These are phyloP conservation scores for Lepilemur septentrionalis DNA, from an alignment of 2,797 vertebrate species.

Conservation along the genomic window DNA sequence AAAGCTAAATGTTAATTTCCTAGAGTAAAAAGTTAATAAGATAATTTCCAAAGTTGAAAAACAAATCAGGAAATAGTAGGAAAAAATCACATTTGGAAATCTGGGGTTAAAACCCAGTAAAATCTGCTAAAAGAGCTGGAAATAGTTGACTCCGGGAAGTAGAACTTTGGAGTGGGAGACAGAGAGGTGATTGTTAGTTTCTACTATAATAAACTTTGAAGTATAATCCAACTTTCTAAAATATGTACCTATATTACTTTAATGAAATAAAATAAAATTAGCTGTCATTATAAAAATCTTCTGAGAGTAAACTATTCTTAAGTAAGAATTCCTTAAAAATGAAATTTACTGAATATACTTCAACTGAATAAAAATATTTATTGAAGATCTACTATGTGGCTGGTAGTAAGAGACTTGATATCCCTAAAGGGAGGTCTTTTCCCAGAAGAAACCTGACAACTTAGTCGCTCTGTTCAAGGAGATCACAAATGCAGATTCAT, in stretches of 20 bases:
- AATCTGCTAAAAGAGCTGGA: neutral
- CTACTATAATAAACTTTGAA: neutral
- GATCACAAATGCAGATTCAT: neutral
- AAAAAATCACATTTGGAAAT: neutral
- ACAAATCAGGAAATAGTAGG: neutral
- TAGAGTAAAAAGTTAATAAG: neutral
- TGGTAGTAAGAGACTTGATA: neutral
- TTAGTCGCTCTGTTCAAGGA: neutral
- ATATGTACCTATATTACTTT: neutral
- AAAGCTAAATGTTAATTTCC: neutral
- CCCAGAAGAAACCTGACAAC: neutral
- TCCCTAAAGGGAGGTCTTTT: neutral
- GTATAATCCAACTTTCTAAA: constrained; percentile 25
- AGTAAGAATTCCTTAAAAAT: constrained; percentile 41
- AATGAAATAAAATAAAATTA: constrained; percentile 30
- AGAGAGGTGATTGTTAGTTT: neutral
- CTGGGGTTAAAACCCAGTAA: constrained; percentile 4
- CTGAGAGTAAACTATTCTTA: neutral
- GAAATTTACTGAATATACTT: neutral
- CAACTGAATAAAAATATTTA: constrained; percentile 18
- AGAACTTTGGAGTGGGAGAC: neutral
- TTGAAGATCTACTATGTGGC: constrained; percentile 18
- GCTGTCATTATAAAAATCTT: constrained; percentile 12
- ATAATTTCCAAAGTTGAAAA: constrained; percentile 34
- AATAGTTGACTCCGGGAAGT: neutral